These are phyloP conservation scores for Orthonyx spaldingii DNA, from an alignment of 2,113 vertebrate genomes.

Conservation along the genomic window DNA sequence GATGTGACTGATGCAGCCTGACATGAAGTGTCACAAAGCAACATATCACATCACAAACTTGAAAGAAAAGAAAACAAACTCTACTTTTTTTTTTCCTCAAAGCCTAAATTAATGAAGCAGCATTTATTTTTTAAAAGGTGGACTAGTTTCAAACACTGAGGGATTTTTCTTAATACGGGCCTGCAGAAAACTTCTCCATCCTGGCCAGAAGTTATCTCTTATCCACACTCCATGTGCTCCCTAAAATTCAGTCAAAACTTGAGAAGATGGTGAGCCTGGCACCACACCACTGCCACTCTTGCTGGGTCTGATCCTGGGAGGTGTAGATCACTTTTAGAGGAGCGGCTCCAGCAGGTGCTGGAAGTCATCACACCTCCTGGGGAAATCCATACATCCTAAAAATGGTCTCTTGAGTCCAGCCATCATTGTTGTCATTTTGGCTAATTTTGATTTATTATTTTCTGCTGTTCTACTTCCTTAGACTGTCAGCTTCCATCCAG, in stretches of 20 bases:
- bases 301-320: neutral
- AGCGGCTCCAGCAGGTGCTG: neutral
- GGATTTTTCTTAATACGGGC: neutral
- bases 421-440: neutral
- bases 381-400: neutral
- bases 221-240: neutral
- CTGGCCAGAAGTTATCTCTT: neutral
- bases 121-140: slow-evolving; percentile 32
- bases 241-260: neutral
- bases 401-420: neutral
- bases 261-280: neutral
- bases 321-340: neutral
- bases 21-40: slow-evolving; percentile 60
- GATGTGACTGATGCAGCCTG: slow-evolving; percentile 64
- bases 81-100: neutral
- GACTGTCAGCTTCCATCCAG: neutral
- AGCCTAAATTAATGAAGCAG: slow-evolving; percentile 44
- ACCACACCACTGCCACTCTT: neutral
- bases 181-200: neutral
- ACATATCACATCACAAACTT: slow-evolving; percentile 62
- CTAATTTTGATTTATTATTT: neutral
- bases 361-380: neutral
- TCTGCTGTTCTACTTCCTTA: neutral
- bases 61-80: slow-evolving; percentile 49
- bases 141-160: neutral